Conservation (phyloP, 2,113 vertebrate genomes). For the Edolisoma coerulescens region DNA sequence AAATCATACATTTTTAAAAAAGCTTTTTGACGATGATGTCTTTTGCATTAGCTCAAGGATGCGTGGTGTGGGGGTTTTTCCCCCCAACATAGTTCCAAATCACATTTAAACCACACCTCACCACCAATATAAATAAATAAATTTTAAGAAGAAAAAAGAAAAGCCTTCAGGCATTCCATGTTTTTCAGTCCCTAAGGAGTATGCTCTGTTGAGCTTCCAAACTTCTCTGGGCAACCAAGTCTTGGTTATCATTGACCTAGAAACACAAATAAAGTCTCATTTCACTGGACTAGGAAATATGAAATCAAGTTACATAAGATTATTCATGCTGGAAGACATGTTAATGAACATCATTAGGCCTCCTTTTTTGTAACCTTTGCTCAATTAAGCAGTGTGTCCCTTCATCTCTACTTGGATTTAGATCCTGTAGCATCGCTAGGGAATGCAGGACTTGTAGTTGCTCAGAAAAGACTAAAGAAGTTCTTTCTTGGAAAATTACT, state of each 20-base stretch:
- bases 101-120: background rate
- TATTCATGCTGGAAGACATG: background rate
- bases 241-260: slow-evolving; percentile 24
- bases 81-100: background rate
- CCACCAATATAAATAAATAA: background rate
- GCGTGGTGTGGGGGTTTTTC: fast-evolving
- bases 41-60: background rate
- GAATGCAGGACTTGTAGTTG: background rate
- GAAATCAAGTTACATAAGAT: slow-evolving; percentile 11
- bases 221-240: background rate
- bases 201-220: background rate
- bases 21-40: background rate
- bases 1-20: background rate
- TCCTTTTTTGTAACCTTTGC: background rate
- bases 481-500: background rate
- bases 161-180: background rate
- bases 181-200: background rate
- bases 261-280: slow-evolving; percentile 21
- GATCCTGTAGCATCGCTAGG: background rate
- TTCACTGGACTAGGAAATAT: background rate
- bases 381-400: background rate
- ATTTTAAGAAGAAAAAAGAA: background rate
- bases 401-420: background rate
- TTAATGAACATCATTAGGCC: background rate
- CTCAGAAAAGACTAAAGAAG: background rate